These are phyloP conservation scores for Ochotona princeps DNA, from an alignment of 2,113 vertebrate genomes.

Conservation along the genomic window DNA sequence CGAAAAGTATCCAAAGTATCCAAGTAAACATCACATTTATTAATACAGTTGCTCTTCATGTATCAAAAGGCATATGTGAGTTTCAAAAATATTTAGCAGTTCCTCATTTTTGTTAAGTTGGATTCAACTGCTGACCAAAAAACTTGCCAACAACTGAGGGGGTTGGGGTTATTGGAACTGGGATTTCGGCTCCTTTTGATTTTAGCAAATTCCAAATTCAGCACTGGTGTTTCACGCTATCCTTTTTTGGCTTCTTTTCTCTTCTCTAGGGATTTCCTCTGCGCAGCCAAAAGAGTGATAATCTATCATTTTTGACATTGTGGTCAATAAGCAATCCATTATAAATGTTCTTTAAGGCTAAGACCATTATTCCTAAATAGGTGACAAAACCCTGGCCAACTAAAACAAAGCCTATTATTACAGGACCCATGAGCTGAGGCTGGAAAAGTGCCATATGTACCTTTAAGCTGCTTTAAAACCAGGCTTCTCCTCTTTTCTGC, in stretches of 20 bases:
- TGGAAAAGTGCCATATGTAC: neutral
- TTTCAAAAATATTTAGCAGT: constrained; percentile 95
- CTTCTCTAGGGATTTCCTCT: constrained; percentile 56
- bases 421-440: neutral
- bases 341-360: constrained; percentile 49
- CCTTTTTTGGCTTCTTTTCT: constrained; percentile 32
- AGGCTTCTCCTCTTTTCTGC: neutral
- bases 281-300: constrained; percentile 5
- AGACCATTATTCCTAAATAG: constrained; percentile 47
- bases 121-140: constrained; percentile 35
- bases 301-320: constrained; percentile 61
- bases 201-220: constrained; percentile 42
- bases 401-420: constrained; percentile 22
- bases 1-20: constrained; percentile 50
- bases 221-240: constrained; percentile 3
- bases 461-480: constrained; percentile 11
- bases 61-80: constrained; percentile 80
- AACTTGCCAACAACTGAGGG: constrained; percentile 29
- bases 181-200: constrained; percentile 19
- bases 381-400: constrained; percentile 48
- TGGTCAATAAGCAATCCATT: constrained; percentile 70
- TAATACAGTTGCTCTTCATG: constrained; percentile 59
- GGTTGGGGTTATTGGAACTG: neutral
- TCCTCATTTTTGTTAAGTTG: constrained; percentile 70
- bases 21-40: constrained; percentile 62